Conservation (phyloP, 2,888 invertebrate species). For the Clunio marinus region DNA sequence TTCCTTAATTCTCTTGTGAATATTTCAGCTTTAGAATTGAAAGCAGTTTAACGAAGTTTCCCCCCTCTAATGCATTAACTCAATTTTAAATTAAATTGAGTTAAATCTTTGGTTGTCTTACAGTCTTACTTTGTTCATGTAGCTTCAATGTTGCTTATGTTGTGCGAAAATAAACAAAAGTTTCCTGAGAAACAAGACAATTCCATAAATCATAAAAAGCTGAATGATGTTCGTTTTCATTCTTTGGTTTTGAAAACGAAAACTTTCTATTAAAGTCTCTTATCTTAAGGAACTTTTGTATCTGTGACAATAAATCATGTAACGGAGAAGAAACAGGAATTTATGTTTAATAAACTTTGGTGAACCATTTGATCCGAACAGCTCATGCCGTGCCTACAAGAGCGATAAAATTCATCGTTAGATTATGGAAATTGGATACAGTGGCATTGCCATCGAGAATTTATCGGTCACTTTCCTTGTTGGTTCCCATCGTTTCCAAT, state of each 20-base stretch:
- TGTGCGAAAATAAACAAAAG: conserved; percentile 19
- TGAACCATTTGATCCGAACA: background rate
- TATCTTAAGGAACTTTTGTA: conserved; percentile 5
- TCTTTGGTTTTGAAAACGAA: background rate
- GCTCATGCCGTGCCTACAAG: background rate
- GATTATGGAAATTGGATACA: conserved; percentile 8
- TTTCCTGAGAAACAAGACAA: conserved; percentile 10
- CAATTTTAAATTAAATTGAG: background rate
- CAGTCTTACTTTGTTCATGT: background rate
- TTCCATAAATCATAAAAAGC: background rate
- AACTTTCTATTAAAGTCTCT: conserved; percentile 16
- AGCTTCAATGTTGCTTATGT: background rate
- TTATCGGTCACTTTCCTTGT: conserved; percentile 8
- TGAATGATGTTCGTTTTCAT: too few relatives aligned
- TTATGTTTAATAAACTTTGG: background rate
- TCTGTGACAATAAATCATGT: background rate
- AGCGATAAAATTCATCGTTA: background rate
- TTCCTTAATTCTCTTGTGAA: background rate
- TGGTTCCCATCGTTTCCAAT: too few relatives aligned
- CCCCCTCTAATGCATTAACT: background rate
- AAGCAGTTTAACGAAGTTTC: background rate
- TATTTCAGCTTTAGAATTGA: background rate
- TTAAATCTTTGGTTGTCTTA: background rate
- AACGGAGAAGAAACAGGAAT: background rate
- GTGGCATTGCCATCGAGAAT: background rate